A percentile compares a stretch with the other conserved stretches of the same genome.
Conservation (phyloP, 2,797 vertebrate genomes). For the Acanthurus leucopareius region DNA sequence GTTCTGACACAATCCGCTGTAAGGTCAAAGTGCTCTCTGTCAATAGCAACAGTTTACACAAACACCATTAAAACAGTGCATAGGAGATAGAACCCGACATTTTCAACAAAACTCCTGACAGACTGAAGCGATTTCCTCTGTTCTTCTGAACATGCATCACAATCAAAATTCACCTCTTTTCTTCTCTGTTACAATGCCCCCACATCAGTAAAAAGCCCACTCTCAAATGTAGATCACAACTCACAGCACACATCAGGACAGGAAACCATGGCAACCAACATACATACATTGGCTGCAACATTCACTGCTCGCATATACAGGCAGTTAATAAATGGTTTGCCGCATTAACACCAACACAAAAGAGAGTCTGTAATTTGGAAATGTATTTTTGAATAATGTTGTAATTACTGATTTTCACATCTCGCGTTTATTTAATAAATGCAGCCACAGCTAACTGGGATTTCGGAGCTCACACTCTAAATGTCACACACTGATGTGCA, state of each 20-base stretch:
- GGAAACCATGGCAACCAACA: constrained; percentile 74
- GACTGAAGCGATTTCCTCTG: constrained; percentile 15
- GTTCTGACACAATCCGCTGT: constrained; percentile 28
- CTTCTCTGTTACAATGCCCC: constrained; percentile 33
- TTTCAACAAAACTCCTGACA: not conserved
- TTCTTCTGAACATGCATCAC: constrained; percentile 22
- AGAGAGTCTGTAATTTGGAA: constrained; percentile 37
- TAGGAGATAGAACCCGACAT: constrained; percentile 2
- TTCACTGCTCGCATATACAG: constrained; percentile 33
- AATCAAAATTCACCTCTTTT: constrained; percentile 41
- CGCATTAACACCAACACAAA: constrained; percentile 30
- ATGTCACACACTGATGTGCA: constrained; percentile 66
- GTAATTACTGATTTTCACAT: constrained; percentile 52
- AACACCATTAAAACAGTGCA: constrained; percentile 23
- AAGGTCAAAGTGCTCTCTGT: constrained; percentile 33
- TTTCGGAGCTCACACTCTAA: constrained; percentile 46
- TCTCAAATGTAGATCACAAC: constrained; percentile 58
- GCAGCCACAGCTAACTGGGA: constrained; percentile 19
- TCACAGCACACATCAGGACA: constrained; percentile 34
- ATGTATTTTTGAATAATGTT: constrained; percentile 46
- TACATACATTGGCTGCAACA: constrained; percentile 55
- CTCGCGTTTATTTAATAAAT: constrained; percentile 59
- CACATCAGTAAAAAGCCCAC: constrained; percentile 52
- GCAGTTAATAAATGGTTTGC: constrained; percentile 47
- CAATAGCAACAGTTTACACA: constrained; percentile 22